Evolutionary conservation across 2,113 vertebrate species (phyloP).

Genomic region (Pontoporia blainvillei): DNA sequence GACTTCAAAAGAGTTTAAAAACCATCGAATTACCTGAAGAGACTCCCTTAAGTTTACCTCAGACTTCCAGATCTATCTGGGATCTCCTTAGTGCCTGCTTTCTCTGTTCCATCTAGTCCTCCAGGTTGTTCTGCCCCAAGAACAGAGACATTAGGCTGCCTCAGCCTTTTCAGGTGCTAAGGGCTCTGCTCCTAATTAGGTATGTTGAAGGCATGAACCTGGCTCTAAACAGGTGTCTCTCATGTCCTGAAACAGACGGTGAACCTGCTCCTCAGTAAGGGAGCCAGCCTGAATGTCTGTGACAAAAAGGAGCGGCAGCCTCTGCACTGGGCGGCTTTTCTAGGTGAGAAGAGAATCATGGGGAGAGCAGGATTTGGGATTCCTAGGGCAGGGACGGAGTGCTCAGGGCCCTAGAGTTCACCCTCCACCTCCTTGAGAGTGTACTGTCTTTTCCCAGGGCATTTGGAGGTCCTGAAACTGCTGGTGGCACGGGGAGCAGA

Average conservation of each 20-base stretch:
- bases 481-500: conserved; percentile 90
- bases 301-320: conserved; percentile 95
- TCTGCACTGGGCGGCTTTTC: conserved; percentile 94
- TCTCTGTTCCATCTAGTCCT: neutral
- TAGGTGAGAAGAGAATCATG: conserved; percentile 81
- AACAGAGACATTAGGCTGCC: neutral
- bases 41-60: neutral
- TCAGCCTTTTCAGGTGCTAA: neutral
- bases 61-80: neutral
- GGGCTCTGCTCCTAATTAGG: neutral
- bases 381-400: neutral
- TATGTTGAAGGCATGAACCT: neutral
- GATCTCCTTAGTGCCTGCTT: neutral
- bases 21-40: neutral
- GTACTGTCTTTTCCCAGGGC: conserved; percentile 79
- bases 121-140: neutral
- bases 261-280: conserved; percentile 91
- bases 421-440: neutral
- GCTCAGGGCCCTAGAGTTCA: neutral
- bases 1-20: neutral
- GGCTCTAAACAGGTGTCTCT: neutral
- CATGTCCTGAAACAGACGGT: conserved; percentile 85
- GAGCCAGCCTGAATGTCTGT: conserved; percentile 88
- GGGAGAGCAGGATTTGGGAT: neutral
- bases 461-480: conserved; percentile 94